A percentile compares a stretch with the other conserved stretches of the same genome.
Evolutionary conservation across 2,888 invertebrate species (phyloP).

Genomic region (Hetaerina titia): DNA sequence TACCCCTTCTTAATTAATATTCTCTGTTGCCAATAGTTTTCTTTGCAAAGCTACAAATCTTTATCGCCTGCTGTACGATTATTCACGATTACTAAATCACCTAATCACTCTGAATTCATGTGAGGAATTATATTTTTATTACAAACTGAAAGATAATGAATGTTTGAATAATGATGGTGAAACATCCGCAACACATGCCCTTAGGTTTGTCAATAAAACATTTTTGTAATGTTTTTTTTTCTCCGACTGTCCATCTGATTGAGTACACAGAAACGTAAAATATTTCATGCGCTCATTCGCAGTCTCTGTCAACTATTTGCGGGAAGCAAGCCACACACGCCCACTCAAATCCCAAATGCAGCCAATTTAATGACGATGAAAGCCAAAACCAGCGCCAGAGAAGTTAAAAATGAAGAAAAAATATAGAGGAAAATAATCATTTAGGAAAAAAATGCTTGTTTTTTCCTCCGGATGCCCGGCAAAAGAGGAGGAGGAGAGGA

Average conservation of each 20-base stretch:
- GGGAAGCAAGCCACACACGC: not conserved
- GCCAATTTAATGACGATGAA: slow-evolving; percentile 52
- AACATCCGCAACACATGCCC: not conserved
- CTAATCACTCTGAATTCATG: not conserved
- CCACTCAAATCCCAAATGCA: slow-evolving; percentile 19
- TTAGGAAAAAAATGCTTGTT: not conserved
- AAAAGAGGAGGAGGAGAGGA: not conserved
- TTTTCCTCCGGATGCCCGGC: not conserved
- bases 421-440: not conserved
- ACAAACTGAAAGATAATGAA: not conserved
- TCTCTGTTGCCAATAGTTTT: not conserved
- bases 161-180: not conserved
- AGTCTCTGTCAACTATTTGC: not conserved
- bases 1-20: not conserved
- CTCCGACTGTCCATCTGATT: not conserved
- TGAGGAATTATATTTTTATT: not conserved
- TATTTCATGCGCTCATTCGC: slow-evolving; percentile 29
- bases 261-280: not conserved
- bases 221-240: not conserved
- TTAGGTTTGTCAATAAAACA: not conserved
- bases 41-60: not conserved
- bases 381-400: not conserved
- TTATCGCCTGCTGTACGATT: not conserved
- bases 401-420: not conserved
- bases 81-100: not conserved